phyloP scores from a whole-genome alignment of 2,113 vertebrate species.

The Alligator mississippiensis region DNA sequence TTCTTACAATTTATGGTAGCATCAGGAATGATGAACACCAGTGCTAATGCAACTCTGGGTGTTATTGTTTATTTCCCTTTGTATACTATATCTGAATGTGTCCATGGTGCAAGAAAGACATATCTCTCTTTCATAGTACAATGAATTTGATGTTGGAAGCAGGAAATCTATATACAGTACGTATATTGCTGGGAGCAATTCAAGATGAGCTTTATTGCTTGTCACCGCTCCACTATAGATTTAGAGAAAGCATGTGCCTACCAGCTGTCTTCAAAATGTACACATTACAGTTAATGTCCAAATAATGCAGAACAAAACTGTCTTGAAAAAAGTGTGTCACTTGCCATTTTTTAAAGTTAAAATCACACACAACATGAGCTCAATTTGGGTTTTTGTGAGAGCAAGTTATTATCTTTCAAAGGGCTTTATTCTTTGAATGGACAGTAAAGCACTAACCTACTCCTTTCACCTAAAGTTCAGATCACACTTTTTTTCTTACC shows the following conservation, averaged over 20 bases:
- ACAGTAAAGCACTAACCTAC: not conserved
- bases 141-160: not conserved
- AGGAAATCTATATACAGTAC: not conserved
- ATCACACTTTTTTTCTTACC: not conserved
- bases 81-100: not conserved
- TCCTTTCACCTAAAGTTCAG: not conserved
- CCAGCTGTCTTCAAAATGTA: not conserved
- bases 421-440: not conserved
- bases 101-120: not conserved
- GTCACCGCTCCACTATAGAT: not conserved
- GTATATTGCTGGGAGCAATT: not conserved
- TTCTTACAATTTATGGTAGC: not conserved
- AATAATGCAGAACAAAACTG: not conserved
- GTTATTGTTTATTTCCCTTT: not conserved
- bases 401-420: not conserved
- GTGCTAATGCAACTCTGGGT: not conserved
- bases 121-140: not conserved
- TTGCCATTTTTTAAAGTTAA: not conserved
- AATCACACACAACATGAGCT: not conserved
- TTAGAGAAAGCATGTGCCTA: not conserved
- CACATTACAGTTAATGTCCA: not conserved
- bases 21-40: not conserved
- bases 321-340: not conserved
- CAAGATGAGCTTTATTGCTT: not conserved
- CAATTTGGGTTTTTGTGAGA: not conserved